Percentiles rank a stretch among this genome's conserved stretches.
Conservation (phyloP, 2,888 invertebrate species). For the Drosophila rubida region DNA sequence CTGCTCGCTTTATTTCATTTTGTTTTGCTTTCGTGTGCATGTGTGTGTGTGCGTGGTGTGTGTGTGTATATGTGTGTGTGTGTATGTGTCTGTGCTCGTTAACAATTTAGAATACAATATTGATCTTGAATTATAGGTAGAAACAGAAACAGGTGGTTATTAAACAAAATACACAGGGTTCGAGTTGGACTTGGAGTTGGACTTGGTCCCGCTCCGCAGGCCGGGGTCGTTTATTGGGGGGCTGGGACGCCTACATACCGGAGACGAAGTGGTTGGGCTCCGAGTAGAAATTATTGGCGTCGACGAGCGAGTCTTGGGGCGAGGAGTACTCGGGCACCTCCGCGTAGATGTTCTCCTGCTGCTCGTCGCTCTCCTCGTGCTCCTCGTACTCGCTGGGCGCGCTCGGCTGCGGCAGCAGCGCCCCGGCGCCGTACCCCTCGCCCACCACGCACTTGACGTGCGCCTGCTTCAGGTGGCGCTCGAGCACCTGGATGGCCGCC, state of each 20-base stretch:
- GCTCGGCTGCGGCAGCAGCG: slow-evolving; percentile 20
- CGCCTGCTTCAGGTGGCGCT: slow-evolving; percentile 12
- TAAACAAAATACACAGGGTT: slow-evolving; percentile 13
- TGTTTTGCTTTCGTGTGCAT: too few species aligned
- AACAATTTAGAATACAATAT: background rate
- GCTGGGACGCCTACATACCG: too few species aligned
- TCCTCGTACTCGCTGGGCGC: slow-evolving; percentile 32
- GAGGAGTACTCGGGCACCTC: slow-evolving; percentile 70
- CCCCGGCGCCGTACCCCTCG: background rate
- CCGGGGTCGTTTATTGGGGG: too few species aligned
- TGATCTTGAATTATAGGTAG: slow-evolving; percentile 11
- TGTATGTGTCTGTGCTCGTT: background rate
- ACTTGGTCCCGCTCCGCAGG: slow-evolving; percentile 1
- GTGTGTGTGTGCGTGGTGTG: background rate
- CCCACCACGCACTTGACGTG: background rate
- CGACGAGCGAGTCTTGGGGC: slow-evolving; percentile 32
- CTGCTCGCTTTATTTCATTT: too few species aligned
- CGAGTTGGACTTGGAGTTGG: too few species aligned
- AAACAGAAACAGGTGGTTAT: slow-evolving; percentile 6
- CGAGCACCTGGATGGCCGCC: slow-evolving; percentile 6
- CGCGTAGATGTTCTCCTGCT: slow-evolving; percentile 81
- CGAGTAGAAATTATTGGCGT: slow-evolving; percentile 63
- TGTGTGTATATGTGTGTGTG: background rate
- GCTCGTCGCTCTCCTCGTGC: background rate
- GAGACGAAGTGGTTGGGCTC: slow-evolving; percentile 81